Evolutionary conservation across 1,140 invertebrate genomes (phyloP), one percentile per base, ranked within the genome.

Genomic region (Papilio helenus): DNA sequence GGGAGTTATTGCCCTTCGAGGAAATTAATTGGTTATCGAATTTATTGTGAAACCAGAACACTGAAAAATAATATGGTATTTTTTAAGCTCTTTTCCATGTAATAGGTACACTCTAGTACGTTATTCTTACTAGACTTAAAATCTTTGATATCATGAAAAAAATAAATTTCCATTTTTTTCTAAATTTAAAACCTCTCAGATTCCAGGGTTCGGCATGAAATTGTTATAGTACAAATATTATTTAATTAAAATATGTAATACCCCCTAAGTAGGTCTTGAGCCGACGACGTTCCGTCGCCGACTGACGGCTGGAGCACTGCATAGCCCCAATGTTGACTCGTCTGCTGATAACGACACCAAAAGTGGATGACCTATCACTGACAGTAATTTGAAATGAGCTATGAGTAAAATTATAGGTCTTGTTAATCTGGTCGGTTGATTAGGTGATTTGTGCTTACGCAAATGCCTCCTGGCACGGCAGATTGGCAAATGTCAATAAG

Each of bases 241-340:
- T 16, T 65, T 65, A 16, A 68, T 29, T 16, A 29, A 29, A 68
- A 68, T 5, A 29, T 68, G 72, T 79, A 82, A 86, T 72, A 26
- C 79, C 81, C 77, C 80, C 84, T 46, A 68, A 18, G 80, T 82
- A 85, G 83, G 88, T 92, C 87, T 86, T 86, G 29, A 89, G 92
- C 79, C 92, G 90, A 84, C 89, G 92, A 93, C 92, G 89, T 90
- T 94, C 91, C 86, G 81, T 84, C 92, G 84, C 86, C 92, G 92
- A 94, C 92, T 93, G 92, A 85, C 79, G 72, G 76, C 78, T 72
- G n/a, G 51, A 34, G 55, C 68, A 82, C 78, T 77, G 39, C 73
- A 20, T 46, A 92, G 87, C 88, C 89, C 87, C 89, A 85, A 90
- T 84, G 85, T 90, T 85, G 87, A 87, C 86, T 93, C 88, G 79